Base-by-base conservation (phyloP, 2,888 invertebrate species). In the Keiferia lycopersicella region DNA sequence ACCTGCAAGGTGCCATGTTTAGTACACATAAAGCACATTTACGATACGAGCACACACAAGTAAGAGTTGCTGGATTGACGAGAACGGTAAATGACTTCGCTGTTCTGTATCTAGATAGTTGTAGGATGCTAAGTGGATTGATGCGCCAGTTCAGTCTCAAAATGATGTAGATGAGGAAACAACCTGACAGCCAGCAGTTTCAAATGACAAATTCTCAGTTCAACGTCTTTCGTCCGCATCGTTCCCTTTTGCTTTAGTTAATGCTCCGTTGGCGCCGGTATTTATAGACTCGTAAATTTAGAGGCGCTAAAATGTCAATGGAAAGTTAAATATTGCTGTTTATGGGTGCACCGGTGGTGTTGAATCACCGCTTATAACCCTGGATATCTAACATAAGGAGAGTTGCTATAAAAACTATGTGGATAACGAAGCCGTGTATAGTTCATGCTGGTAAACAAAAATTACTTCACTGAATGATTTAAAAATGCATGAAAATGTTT, bases 221-320 rank as follows among this genome's bases (percentile, higher is more conserved):
- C 51, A 12, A 51, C 51, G 51, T 51, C 11, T 12, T 22, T 20
- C 51, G 11, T 20, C 20, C 11, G 18, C 20, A 12, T 14, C 30
- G 26, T 56, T 34, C 30, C 30, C 26, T 26, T 56, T 79, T 80
- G 80, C 82, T 84, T 79, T 76, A 73, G 78, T 79, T 75, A 75
- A 81, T 79, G 83, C 77, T 75, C 75, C 75, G 80, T 78, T 80
- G 78, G 78, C 78, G 78, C 73, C 69, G 75, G 78, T 86, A 86
- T 86, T 84, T 83, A 83, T 82, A 83, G 75, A 71, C 18, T 71
- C 70, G 71, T 75, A 74, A 75, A 77, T 71, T 73, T 68, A 70
- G 70, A 74, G 69, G 70, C 73, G 71, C 71, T 67, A 68, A 65
- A 66, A 61, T 64, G 64, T 66, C 64, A 62, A 20, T 60, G 18